phyloP scores from a whole-genome alignment of 1,140 invertebrate species.

The Latrodectus geometricus region DNA sequence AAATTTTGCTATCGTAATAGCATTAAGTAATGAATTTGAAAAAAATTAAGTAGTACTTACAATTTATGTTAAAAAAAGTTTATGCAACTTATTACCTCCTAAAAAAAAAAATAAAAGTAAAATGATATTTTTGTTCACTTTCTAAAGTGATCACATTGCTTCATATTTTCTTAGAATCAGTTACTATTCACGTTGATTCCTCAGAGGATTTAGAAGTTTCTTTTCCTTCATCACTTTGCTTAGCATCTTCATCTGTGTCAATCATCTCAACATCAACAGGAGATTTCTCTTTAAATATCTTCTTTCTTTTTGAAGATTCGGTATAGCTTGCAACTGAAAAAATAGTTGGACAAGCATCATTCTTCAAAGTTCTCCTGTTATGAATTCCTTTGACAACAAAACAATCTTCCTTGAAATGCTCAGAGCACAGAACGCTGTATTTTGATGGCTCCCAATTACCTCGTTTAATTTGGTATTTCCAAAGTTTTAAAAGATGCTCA shows the following conservation, averaged over 20 bases:
- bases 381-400: constrained; percentile 36
- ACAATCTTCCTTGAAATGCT: constrained; percentile 47
- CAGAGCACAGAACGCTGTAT: constrained; percentile 52
- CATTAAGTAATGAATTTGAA: too few relatives aligned
- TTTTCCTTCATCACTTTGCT: not conserved
- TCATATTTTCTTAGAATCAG: not conserved
- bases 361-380: constrained; percentile 45
- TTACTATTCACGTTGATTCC: not conserved
- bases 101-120: not conserved
- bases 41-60: too few relatives aligned
- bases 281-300: constrained; percentile 11
- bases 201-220: not conserved
- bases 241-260: not conserved
- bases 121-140: not conserved
- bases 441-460: constrained; percentile 55
- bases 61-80: too few relatives aligned
- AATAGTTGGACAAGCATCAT: constrained; percentile 47
- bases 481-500: constrained; percentile 37
- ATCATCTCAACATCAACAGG: constrained; percentile 8
- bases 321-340: constrained; percentile 44
- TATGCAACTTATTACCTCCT: too few relatives aligned
- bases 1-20: too few relatives aligned
- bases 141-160: not conserved
- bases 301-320: constrained; percentile 30
- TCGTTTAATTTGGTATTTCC: constrained; percentile 46